phyloP scores from a whole-genome alignment of 2,113 vertebrate species.

The Halcyon senegalensis region DNA sequence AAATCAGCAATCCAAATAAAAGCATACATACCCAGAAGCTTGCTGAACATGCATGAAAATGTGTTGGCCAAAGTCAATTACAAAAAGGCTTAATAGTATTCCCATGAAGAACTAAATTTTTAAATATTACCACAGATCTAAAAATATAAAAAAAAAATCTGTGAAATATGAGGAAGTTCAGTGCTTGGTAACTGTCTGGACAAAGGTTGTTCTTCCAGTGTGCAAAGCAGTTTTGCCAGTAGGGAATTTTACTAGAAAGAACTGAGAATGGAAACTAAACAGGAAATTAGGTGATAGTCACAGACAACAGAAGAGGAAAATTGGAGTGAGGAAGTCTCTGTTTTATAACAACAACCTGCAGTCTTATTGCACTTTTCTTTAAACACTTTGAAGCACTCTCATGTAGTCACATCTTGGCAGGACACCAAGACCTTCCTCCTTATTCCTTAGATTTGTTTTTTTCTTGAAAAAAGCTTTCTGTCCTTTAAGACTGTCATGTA shows the following conservation, averaged over 20 bases:
- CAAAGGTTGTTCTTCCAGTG: neutral
- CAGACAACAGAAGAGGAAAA: neutral
- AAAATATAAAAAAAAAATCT: neutral
- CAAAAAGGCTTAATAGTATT: neutral
- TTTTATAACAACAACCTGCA: neutral
- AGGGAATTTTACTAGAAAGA: neutral
- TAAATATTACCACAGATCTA: neutral
- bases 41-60: neutral
- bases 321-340: neutral
- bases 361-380: neutral
- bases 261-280: neutral
- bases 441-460: neutral
- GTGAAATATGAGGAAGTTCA: neutral
- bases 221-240: neutral
- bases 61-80: neutral
- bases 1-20: neutral
- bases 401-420: neutral
- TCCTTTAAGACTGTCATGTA: constrained; percentile 10
- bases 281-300: neutral
- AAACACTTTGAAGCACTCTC: neutral
- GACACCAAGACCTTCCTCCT: neutral
- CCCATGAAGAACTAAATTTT: neutral
- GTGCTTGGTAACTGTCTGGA: neutral
- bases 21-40: neutral
- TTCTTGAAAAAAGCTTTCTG: neutral